Evolutionary conservation across 2,797 vertebrate genomes (phyloP).

Genomic region (Fundulus diaphanus): DNA sequence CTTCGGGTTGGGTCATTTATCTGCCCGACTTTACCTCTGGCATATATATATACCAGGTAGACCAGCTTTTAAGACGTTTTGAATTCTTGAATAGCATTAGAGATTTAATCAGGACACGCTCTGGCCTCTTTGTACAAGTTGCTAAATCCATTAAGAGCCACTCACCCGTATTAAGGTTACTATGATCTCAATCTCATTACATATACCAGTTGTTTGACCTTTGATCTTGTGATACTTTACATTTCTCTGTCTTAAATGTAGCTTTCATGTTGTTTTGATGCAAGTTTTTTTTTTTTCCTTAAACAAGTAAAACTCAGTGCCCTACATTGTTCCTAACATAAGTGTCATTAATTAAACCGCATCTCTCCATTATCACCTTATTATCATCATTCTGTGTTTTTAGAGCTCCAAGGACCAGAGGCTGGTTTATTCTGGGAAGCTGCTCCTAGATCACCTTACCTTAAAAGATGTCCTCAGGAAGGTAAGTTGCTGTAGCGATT

Average conservation of each 20-base stretch:
- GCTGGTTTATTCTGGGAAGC: slow-evolving; percentile 95
- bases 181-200: slow-evolving; percentile 47
- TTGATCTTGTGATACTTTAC: slow-evolving; percentile 22
- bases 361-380: slow-evolving; percentile 12
- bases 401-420: slow-evolving; percentile 96
- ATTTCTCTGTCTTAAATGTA: neutral
- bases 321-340: neutral
- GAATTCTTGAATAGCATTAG: slow-evolving; percentile 33
- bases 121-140: slow-evolving; percentile 47
- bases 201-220: slow-evolving; percentile 22
- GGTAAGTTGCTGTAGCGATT: slow-evolving; percentile 76
- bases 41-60: neutral
- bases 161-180: slow-evolving; percentile 59
- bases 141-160: slow-evolving; percentile 66
- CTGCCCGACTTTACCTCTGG: neutral
- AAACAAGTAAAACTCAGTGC: neutral
- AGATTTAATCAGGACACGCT: slow-evolving; percentile 37
- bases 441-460: slow-evolving; percentile 92
- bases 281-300: neutral
- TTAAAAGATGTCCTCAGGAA: slow-evolving; percentile 97
- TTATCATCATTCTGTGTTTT: slow-evolving; percentile 67
- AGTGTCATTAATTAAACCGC: neutral
- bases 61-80: slow-evolving; percentile 11
- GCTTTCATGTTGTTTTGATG: neutral
- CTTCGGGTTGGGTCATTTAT: neutral